phyloP scores from a whole-genome alignment of 1,140 invertebrate genomes.

The Heliconius nattereri region DNA sequence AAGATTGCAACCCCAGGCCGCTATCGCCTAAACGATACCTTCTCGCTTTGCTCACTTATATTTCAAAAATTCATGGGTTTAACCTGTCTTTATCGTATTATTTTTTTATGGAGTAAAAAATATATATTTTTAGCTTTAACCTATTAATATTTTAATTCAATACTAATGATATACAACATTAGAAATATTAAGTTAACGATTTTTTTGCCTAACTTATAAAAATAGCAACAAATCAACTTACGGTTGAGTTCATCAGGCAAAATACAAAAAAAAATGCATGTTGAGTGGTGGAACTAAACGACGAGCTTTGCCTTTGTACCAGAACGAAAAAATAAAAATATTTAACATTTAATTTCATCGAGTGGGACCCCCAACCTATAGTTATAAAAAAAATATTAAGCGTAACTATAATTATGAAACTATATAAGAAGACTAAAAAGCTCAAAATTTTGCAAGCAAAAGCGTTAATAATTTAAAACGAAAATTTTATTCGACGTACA shows the following conservation, averaged over 20 bases:
- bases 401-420: background rate
- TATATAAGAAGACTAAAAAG: background rate
- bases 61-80: conserved; percentile 1
- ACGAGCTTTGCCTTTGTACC: too few species aligned
- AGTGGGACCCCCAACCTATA: too few species aligned
- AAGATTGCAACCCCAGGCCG: conserved; percentile 2
- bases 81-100: background rate
- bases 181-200: too few species aligned
- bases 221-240: background rate
- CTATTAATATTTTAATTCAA: too few species aligned
- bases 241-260: background rate
- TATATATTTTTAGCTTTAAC: too few species aligned
- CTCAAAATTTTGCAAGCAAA: background rate
- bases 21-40: conserved; percentile 7
- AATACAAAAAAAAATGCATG: too few species aligned
- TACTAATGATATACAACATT: too few species aligned
- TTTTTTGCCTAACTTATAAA: too few species aligned
- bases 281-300: too few species aligned
- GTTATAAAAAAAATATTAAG: background rate
- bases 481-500: conserved; percentile 7
- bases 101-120: background rate
- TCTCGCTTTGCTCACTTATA: conserved; percentile 1
- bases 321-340: too few species aligned
- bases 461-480: conserved; percentile 1
- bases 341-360: too few species aligned